phyloP scores from a whole-genome alignment of 2,113 vertebrate species.

The Nothoprocta pentlandii region DNA sequence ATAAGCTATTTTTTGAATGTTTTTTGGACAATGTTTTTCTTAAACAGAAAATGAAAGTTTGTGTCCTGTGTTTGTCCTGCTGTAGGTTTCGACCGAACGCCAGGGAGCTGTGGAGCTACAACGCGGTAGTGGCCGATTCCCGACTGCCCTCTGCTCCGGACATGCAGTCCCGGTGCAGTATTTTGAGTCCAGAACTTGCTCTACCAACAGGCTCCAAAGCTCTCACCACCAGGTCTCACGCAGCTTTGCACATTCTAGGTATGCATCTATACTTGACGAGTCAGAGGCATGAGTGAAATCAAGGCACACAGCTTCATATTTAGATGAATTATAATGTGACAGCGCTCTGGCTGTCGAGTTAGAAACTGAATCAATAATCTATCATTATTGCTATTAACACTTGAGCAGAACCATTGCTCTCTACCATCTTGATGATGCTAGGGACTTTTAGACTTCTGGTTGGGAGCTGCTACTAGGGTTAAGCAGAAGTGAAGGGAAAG shows the following conservation, averaged over 20 bases:
- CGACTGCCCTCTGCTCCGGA: slow-evolving; percentile 91
- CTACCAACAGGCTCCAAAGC: slow-evolving; percentile 92
- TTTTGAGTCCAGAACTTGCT: slow-evolving; percentile 96
- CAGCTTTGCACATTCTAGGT: slow-evolving; percentile 97
- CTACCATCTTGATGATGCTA: not conserved
- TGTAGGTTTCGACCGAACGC: slow-evolving; percentile 89
- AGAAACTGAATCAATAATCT: not conserved
- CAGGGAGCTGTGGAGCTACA: slow-evolving; percentile 96
- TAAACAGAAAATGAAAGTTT: not conserved
- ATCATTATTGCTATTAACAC: not conserved
- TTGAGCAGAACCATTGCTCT: not conserved
- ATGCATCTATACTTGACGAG: slow-evolving; percentile 25
- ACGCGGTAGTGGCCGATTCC: slow-evolving; percentile 95
- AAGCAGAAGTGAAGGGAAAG: not conserved
- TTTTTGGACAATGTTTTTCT: not conserved
- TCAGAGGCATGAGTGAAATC: not conserved
- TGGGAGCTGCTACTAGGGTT: not conserved
- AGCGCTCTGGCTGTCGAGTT: not conserved
- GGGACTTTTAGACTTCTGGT: not conserved
- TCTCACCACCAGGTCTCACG: slow-evolving; percentile 95
- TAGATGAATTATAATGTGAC: not conserved
- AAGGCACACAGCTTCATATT: not conserved
- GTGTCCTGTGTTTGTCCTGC: slow-evolving; percentile 1
- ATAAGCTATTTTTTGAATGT: not conserved
- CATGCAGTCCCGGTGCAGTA: slow-evolving; percentile 92